Evolutionary conservation across 1,140 invertebrate species (phyloP), one percentile per base, ranked within the genome.

Genomic region (Batillaria attramentaria): DNA sequence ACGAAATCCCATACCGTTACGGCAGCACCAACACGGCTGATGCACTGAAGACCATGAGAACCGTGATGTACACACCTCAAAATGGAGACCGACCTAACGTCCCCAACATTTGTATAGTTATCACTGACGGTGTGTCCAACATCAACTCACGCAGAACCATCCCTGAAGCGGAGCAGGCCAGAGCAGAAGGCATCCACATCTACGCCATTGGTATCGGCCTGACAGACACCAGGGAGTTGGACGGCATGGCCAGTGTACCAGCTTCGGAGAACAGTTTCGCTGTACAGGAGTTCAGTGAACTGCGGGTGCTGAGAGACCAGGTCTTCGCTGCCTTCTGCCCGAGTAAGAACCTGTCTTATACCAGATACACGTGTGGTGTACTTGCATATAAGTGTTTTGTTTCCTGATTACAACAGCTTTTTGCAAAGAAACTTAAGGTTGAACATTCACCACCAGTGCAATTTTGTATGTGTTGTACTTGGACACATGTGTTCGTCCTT

Each of bases 71-170:
- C 78, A 84, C 77, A 35, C 5, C 28, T 28, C 35, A 28, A 10
- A 80, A 81, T 75, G 88, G 88, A 1, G 87, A 88, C 78, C 77
- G 87, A 35, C 73, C 79, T 4, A 62, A 73, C 72, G 83, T 85
- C 46, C 75, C 79, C 13, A 87, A 88, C 73, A 79, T 88, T 35
- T 79, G 68, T 69, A 83, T 88, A 42, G 70, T 87, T 31, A 57
- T 88, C 3, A 88, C 87, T 41, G 87, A 88, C 54, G 87, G 87
- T 66, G 82, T 84, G 10, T 86, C 85, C 10, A 87, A 86, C 74
- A 84, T 86, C 62, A 85, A 87, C 72, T 62, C 81, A 20, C 75
- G 74, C 33, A 76, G 76, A 33, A 88, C 87, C 0, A 79, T 88
- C 37, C 83, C 85, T 3, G 85, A 88, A 65, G 85, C 85, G 5